phyloP scores from a whole-genome alignment of 2,113 vertebrate genomes.

The Myotis yumanensis region DNA sequence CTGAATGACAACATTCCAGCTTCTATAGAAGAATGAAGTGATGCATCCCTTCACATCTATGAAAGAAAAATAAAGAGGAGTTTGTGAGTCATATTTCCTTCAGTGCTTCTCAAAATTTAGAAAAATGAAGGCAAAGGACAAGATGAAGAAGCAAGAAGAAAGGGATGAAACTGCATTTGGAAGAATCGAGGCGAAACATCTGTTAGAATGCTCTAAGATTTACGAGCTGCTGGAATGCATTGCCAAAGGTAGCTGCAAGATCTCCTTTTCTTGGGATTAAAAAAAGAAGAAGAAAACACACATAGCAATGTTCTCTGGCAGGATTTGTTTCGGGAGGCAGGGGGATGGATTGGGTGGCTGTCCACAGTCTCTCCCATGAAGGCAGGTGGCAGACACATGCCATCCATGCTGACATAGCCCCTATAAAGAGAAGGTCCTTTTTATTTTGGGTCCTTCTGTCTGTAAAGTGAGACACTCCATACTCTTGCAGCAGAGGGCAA shows the following conservation, averaged over 20 bases:
- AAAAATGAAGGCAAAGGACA: slow-evolving; percentile 21
- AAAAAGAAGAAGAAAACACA: neutral
- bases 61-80: slow-evolving; percentile 10
- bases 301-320: neutral
- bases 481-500: neutral
- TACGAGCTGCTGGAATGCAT: neutral
- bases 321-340: slow-evolving; percentile 7
- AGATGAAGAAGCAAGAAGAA: slow-evolving; percentile 34
- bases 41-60: neutral
- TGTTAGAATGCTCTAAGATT: slow-evolving; percentile 36
- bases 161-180: neutral
- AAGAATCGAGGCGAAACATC: neutral
- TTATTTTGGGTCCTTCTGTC: slow-evolving; percentile 36
- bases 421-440: neutral
- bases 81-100: neutral
- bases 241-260: neutral
- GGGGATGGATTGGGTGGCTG: neutral
- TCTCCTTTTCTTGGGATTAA: neutral
- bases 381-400: neutral
- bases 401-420: neutral
- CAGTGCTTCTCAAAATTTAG: neutral
- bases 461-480: slow-evolving; percentile 5
- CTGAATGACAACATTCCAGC: neutral
- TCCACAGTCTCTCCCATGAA: neutral
- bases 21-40: neutral